Base-by-base conservation (phyloP, 2,888 invertebrate species). In the Andricus curvator region DNA sequence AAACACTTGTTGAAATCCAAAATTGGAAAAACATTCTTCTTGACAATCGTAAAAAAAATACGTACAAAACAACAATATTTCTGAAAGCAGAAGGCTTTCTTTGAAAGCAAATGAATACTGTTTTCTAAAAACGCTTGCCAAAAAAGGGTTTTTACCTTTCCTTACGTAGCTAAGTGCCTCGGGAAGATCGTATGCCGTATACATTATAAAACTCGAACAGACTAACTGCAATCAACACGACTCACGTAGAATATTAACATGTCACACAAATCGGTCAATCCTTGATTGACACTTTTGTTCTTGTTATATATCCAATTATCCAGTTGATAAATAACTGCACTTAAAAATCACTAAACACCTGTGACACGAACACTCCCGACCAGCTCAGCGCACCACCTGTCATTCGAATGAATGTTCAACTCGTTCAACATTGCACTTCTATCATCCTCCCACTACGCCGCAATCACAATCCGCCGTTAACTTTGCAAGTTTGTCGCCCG, bases 351-450 rank as follows among this genome's bases (percentile, higher is more conserved):
- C 56, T 68, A 37, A 48, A 68, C 68, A 68, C 44, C 62, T 29
- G 25, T 0, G 25, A 15, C 5, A 82, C 80, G 68, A 83, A 70
- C 64, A 64, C 82, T 78, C 56, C 22, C 62, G 48, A 17, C 29
- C 48, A 41, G 6, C 8, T 77, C 80, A 77, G 82, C 86, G 85
- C 88, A 90, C 91, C 91, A 92, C 91, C 91, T 92, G 91, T 91
- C 92, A 91, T 90, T 88, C 88, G 87, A 86, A 88, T 90, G 48
- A 17, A 89, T 89, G 91, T 89, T 82, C 84, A 82, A 83, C 80
- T 83, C 22, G 91, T 89, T 82, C 84, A 83, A 84, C 81, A 84
- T 60, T 20, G 60, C 64, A 64, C 64, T 29, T 64, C 25, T 62
- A 15, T 22, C 22, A 60, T 29, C 29, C 64, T 29, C 64, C 64